A percentile compares a stretch with the other conserved stretches of the same genome.
These are phyloP conservation scores for Parascotia fuliginaria DNA, from an alignment of 2,888 invertebrate genomes.

Conservation along the genomic window DNA sequence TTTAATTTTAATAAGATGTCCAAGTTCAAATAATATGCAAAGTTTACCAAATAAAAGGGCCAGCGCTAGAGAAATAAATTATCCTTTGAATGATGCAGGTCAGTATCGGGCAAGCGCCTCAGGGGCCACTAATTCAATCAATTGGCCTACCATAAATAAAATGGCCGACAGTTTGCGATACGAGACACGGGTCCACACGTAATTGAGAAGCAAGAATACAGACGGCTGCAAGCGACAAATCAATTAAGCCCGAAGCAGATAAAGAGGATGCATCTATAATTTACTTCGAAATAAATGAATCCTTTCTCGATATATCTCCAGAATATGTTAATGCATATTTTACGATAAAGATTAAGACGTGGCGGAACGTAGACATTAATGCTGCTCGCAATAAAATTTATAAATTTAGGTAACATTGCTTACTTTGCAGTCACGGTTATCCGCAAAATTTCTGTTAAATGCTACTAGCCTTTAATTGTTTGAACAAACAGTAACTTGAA, in stretches of 20 bases:
- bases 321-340: slow-evolving; percentile 56
- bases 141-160: slow-evolving; percentile 82
- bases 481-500: slow-evolving; percentile 20
- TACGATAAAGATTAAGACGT: slow-evolving; percentile 49
- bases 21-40: slow-evolving; percentile 40
- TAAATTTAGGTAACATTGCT: slow-evolving; percentile 24
- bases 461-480: slow-evolving; percentile 24
- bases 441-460: slow-evolving; percentile 17
- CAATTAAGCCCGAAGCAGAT: slow-evolving; percentile 76
- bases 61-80: slow-evolving; percentile 69
- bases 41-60: slow-evolving; percentile 55
- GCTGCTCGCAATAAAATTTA: slow-evolving; percentile 24
- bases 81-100: slow-evolving; percentile 65
- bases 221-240: slow-evolving; percentile 78
- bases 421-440: slow-evolving; percentile 29
- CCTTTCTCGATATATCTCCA: slow-evolving; percentile 44
- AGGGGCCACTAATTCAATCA: slow-evolving; percentile 84
- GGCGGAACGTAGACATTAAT: slow-evolving; percentile 37
- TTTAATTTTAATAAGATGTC: no score
- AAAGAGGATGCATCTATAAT: slow-evolving; percentile 79
- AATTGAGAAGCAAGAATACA: slow-evolving; percentile 79
- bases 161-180: slow-evolving; percentile 74
- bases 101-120: slow-evolving; percentile 73
- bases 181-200: slow-evolving; percentile 66
- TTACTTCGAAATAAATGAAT: slow-evolving; percentile 63